These are phyloP conservation scores for Smutsia temminckii DNA, from an alignment of 2,797 vertebrate genomes.

Conservation along the genomic window DNA sequence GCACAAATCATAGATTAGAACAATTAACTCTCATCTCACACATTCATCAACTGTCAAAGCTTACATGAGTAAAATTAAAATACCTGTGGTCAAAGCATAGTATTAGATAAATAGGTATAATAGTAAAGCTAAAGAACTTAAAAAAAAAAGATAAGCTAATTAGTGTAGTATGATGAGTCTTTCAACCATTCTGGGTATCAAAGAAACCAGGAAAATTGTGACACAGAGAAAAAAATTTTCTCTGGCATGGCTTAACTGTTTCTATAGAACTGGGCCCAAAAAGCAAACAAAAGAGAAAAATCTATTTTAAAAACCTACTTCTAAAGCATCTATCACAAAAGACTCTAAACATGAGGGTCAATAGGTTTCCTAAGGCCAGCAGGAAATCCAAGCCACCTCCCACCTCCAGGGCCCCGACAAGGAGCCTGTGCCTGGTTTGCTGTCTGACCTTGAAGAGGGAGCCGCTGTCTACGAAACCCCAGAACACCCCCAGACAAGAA, in stretches of 20 bases:
- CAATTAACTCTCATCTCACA: conserved; percentile 48
- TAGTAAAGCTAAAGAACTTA: conserved; percentile 32
- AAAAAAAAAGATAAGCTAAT: conserved; percentile 52
- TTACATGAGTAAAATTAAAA: conserved; percentile 40
- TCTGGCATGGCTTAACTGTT: not conserved
- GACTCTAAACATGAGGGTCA: not conserved
- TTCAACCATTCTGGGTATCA: not conserved
- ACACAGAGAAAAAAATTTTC: conserved; percentile 5
- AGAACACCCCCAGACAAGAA: conserved; percentile 20
- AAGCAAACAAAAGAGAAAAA: not conserved
- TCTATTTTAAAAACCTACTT: conserved; percentile 17
- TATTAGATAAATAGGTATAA: not conserved
- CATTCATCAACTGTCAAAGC: not conserved
- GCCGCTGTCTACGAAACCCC: not conserved
- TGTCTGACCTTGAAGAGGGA: not conserved
- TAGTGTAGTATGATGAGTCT: not conserved
- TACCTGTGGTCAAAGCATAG: not conserved
- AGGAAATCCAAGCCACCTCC: not conserved
- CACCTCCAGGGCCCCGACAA: not conserved
- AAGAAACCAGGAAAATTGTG: conserved; percentile 54
- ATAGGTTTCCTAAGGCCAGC: not conserved
- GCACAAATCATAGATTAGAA: conserved; percentile 54
- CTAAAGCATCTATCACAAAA: conserved; percentile 5
- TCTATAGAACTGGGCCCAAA: not conserved
- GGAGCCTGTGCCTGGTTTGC: not conserved